phyloP scores from a whole-genome alignment of 2,888 invertebrate species.

The Philopedon plagiatum region DNA sequence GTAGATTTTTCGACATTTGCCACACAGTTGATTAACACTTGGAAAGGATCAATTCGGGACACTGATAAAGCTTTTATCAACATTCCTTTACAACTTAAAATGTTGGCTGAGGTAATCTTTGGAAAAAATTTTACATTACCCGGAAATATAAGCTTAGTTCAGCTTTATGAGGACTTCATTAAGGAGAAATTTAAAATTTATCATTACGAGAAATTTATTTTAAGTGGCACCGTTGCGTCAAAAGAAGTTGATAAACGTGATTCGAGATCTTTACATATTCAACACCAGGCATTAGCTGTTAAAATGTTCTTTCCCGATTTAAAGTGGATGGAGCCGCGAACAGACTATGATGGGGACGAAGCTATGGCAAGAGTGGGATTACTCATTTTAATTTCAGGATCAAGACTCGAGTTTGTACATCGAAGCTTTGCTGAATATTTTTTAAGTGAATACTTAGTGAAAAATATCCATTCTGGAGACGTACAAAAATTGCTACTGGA shows the following conservation, averaged over 20 bases:
- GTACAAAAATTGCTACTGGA: constrained; percentile 13
- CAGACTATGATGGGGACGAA: neutral
- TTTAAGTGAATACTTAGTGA: constrained; percentile 24
- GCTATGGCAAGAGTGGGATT: constrained; percentile 28
- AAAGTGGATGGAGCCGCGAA: neutral
- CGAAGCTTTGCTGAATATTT: constrained; percentile 35
- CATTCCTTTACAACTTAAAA: constrained; percentile 37
- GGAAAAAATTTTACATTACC: constrained; percentile 22
- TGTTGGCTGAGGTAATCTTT: constrained; percentile 40
- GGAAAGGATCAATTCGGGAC: constrained; percentile 29
- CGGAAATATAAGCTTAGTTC: constrained; percentile 16
- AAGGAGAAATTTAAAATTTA: constrained; percentile 32
- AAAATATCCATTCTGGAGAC: neutral
- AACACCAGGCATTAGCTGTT: neutral
- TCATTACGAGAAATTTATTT: constrained; percentile 29
- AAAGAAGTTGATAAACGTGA: neutral
- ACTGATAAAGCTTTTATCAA: constrained; percentile 27
- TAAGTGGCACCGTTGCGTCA: constrained; percentile 4
- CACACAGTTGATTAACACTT: constrained; percentile 15
- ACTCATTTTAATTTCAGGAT: constrained; percentile 10
- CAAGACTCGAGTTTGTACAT: constrained; percentile 15
- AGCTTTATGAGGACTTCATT: constrained; percentile 28
- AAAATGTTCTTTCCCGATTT: constrained; percentile 7
- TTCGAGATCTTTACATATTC: neutral
- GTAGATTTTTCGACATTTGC: constrained; percentile 13